Conservation (phyloP, 2,113 vertebrate species). For the Saguinus imperator region DNA sequence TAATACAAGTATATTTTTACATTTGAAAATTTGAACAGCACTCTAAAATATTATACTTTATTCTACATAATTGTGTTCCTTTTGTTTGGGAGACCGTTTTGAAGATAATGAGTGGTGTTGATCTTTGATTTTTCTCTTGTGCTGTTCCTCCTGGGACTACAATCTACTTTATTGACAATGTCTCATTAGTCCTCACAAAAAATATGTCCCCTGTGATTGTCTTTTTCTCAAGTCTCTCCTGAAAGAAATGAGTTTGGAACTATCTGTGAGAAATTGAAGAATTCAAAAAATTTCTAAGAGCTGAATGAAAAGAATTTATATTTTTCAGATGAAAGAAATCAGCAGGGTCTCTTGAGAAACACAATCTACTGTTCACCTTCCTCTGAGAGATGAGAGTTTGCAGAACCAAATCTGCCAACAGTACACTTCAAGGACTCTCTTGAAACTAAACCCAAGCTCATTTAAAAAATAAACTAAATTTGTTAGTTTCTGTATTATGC, state of each 20-base stretch:
- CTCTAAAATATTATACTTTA: constrained; percentile 27
- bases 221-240: neutral
- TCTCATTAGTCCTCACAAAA: neutral
- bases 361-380: neutral
- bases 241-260: constrained; percentile 42
- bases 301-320: neutral
- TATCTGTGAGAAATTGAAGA: constrained; percentile 15
- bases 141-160: neutral
- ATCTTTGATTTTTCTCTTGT: neutral
- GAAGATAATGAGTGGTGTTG: neutral
- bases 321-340: neutral
- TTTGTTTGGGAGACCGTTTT: neutral
- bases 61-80: neutral
- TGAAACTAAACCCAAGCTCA: neutral
- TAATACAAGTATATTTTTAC: neutral
- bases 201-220: neutral
- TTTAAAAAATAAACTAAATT: constrained; percentile 2
- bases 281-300: constrained; percentile 39
- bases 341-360: neutral
- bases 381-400: neutral
- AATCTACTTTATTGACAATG: neutral
- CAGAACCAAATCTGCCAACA: neutral
- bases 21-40: neutral
- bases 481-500: neutral
- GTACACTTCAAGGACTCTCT: neutral